phyloP scores from a whole-genome alignment of 2,888 invertebrate species.

The Bhutanitis thaidina region DNA sequence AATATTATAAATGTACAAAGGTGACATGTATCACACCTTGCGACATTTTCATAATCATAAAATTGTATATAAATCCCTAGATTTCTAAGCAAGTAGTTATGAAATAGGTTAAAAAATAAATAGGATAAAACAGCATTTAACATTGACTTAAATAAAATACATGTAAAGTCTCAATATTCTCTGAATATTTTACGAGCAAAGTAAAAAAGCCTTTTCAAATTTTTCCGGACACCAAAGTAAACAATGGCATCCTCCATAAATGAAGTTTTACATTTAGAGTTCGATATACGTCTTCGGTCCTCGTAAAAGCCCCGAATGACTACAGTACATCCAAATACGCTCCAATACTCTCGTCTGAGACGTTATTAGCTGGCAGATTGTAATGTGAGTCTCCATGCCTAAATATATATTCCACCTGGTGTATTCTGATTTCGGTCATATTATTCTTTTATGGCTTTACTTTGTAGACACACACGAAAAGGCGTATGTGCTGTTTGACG shows the following conservation, averaged over 20 bases:
- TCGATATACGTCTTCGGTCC: conserved; percentile 23
- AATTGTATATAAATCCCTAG: no score
- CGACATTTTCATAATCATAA: no score
- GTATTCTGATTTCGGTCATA: conserved; percentile 37
- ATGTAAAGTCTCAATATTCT: neutral
- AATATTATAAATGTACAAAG: no score
- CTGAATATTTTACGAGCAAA: neutral
- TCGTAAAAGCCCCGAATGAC: conserved; percentile 26
- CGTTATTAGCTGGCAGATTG: conserved; percentile 26
- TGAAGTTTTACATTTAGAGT: conserved; percentile 22
- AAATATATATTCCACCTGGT: conserved; percentile 38
- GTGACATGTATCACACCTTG: no score
- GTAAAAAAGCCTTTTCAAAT: neutral
- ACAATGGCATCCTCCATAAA: conserved; percentile 19
- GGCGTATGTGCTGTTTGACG: conserved; percentile 19
- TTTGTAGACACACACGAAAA: conserved; percentile 7
- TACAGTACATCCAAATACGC: conserved; percentile 15
- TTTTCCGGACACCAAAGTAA: conserved; percentile 10
- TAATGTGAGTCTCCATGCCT: conserved; percentile 28
- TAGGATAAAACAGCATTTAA: no score
- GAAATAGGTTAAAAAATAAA: no score
- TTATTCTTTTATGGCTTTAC: conserved; percentile 30
- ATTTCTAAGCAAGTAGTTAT: no score
- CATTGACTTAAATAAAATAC: neutral
- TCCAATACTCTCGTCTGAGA: conserved; percentile 13